Percentiles rank a stretch among this genome's conserved stretches.
Evolutionary conservation across 2,113 vertebrate genomes (phyloP).

Genomic region (Podarcis cretensis): DNA sequence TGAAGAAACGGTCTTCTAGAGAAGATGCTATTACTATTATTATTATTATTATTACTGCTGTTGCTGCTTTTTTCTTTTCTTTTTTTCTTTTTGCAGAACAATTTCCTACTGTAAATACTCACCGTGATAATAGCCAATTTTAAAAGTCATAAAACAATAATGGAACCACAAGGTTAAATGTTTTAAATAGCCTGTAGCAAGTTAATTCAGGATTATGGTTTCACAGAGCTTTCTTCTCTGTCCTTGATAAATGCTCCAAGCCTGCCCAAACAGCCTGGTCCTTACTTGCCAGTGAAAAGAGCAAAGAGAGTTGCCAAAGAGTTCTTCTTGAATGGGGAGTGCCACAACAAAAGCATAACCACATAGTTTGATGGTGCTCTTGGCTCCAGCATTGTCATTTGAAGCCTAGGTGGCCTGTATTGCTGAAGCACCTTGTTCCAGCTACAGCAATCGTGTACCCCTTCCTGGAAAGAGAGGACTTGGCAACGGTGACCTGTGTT

Average conservation of each 20-base stretch:
- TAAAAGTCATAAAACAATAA: not conserved
- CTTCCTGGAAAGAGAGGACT: too few species aligned
- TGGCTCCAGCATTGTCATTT: not conserved
- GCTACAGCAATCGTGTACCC: too few species aligned
- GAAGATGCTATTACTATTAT: not conserved
- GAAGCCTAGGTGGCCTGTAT: too few species aligned
- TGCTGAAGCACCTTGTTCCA: too few species aligned
- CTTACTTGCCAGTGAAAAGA: not conserved
- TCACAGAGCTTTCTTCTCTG: not conserved
- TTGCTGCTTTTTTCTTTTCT: too few species aligned
- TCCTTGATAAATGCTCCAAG: not conserved
- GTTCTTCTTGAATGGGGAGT: not conserved
- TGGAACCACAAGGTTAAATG: not conserved
- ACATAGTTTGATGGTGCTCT: too few species aligned
- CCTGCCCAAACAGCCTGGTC: not conserved
- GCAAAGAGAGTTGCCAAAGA: not conserved
- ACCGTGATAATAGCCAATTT: not conserved
- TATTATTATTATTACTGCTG: too few species aligned
- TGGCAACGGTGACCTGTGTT: too few species aligned
- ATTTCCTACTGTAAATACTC: not conserved
- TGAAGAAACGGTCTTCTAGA: not conserved
- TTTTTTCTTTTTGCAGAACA: not conserved
- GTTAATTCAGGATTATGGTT: not conserved
- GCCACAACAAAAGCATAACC: not conserved
- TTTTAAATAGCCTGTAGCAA: not conserved